Percentiles rank a stretch among this genome's conserved stretches.
These are phyloP conservation scores for Perodicticus potto DNA, from an alignment of 2,797 vertebrate genomes.

Conservation along the genomic window DNA sequence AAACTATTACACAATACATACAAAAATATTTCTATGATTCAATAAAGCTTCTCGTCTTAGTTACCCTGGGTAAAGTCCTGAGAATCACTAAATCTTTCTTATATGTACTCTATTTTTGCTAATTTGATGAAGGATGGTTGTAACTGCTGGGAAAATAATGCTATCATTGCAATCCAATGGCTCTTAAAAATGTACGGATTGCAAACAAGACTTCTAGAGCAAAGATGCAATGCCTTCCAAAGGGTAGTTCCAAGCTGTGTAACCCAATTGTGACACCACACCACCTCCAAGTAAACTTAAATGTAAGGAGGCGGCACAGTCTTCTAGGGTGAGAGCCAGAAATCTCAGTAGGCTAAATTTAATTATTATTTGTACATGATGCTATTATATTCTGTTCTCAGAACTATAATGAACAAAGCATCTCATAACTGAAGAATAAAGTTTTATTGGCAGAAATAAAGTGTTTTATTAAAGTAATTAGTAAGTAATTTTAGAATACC, in stretches of 20 bases:
- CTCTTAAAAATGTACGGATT: background rate
- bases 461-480: background rate
- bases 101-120: background rate
- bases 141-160: background rate
- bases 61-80: background rate
- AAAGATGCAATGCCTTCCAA: background rate
- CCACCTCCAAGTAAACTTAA: background rate
- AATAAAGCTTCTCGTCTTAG: background rate
- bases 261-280: accelerated
- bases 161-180: too few relatives aligned
- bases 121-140: background rate
- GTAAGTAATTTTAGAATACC: background rate
- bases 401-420: background rate
- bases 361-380: background rate
- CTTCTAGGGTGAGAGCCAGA: accelerated
- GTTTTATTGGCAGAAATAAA: background rate
- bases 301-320: background rate
- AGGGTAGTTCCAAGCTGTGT: background rate
- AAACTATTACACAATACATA: background rate
- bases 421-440: background rate
- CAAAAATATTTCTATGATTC: background rate
- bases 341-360: background rate
- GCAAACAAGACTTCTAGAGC: background rate
- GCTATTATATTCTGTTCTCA: background rate
- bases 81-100: background rate